Base-by-base conservation (phyloP, 2,888 invertebrate genomes). In the Coenonympha glycerion region DNA sequence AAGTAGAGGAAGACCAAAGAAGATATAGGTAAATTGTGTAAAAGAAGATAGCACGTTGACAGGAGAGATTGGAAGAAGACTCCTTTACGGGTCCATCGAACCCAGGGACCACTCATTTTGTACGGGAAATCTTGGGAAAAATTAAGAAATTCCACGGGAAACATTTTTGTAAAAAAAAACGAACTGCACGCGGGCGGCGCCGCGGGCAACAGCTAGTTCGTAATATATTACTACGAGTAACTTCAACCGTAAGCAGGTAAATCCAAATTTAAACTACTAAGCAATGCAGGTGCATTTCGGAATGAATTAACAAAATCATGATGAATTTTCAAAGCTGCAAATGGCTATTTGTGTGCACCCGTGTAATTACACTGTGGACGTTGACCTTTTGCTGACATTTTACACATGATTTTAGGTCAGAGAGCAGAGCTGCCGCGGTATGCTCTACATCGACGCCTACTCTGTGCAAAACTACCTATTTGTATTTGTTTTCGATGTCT, bases 311-410 rank as follows among this genome's bases (percentile, higher is more conserved):
- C 24, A 15, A 15, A 13, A 39, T 24, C 13, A 9, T 39, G 9
- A 15, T 39, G 21, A 24, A 39, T 39, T 39, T 39, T 39, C 22
- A 22, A 22, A 19, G 33, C 45, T 34, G 16, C 18, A 46, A 36
- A 46, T 36, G 36, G 36, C 13, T 28, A 19, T 6, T n/a, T 18
- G 36, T 28, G 18, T 8, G 13, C 9, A 22, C 24, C 21, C 22
- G 13, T 39, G 46, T 22, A 39, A 50, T 53, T 55, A 55, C 41
- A 31, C 52, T 37, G 52, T 49, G 52, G 41, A 18, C 26, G 24
- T 30, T 40, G 49, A 69, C 69, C 66, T 65, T 63, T 61, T 51
- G 61, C 62, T 71, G 75, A 71, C 73, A 74, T 75, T 75, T 69
- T 56, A 63, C 55, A 49, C 53, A 46, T 57, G 60, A 56, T 66